Conservation (phyloP, 1,140 invertebrate species). For the Sitobion miscanthi region DNA sequence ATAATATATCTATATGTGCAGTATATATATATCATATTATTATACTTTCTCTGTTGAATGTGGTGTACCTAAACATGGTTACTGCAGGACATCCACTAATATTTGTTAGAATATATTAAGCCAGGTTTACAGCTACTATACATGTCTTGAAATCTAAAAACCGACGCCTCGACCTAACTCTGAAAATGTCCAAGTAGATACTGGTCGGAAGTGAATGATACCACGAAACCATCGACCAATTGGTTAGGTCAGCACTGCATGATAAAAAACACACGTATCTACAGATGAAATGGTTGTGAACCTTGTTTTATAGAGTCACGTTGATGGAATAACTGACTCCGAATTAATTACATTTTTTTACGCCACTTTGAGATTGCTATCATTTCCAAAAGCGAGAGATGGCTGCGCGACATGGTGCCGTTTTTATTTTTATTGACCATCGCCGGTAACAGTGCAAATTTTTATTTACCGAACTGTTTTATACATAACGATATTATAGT, state of each 20-base stretch:
- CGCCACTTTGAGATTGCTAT: background rate
- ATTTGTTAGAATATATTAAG: too few species aligned
- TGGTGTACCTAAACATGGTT: too few species aligned
- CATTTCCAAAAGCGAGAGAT: background rate
- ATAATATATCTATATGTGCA: too few species aligned
- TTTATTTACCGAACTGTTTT: background rate
- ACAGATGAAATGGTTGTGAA: too few species aligned
- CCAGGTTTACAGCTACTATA: too few species aligned
- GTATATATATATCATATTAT: too few species aligned
- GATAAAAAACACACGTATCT: background rate
- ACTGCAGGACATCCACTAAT: too few species aligned
- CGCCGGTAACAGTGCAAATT: background rate
- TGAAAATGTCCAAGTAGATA: background rate
- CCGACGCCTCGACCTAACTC: background rate
- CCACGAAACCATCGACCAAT: background rate
- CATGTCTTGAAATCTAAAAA: too few species aligned
- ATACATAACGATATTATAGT: background rate
- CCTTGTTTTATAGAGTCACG: background rate
- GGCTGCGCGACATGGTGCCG: background rate
- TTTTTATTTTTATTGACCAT: background rate
- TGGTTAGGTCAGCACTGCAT: background rate
- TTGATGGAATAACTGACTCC: too few species aligned
- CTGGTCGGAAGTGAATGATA: background rate
- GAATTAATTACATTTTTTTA: background rate
- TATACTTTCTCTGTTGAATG: too few species aligned